These are phyloP conservation scores for Oxytorus armatus DNA, from an alignment of 2,888 invertebrate genomes.

Conservation along the genomic window DNA sequence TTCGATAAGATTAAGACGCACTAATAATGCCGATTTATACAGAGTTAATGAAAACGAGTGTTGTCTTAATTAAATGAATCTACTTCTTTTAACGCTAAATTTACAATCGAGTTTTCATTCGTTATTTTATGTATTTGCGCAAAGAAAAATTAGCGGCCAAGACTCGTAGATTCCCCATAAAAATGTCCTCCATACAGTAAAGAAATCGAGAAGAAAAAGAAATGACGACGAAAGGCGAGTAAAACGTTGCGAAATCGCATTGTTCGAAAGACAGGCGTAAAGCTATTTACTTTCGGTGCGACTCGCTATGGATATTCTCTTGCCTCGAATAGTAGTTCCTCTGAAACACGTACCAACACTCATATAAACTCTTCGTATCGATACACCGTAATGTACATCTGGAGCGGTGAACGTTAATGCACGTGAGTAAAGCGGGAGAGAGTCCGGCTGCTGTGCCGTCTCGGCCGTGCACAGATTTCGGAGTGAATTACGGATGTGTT, in stretches of 20 bases:
- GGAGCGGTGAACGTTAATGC: slow-evolving; percentile 72
- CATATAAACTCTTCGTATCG: neutral
- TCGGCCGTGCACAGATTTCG: slow-evolving; percentile 46
- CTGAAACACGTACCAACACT: slow-evolving; percentile 23
- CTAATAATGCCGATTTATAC: too few relatives aligned
- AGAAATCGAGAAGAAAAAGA: slow-evolving; percentile 3
- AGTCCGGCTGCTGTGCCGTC: slow-evolving; percentile 33
- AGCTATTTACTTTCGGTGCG: slow-evolving; percentile 44
- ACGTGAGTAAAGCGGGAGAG: slow-evolving; percentile 43
- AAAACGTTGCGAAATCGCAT: slow-evolving; percentile 10
- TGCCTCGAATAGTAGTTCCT: slow-evolving; percentile 33
- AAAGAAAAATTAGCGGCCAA: too few relatives aligned
- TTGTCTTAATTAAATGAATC: too few relatives aligned
- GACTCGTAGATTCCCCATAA: too few relatives aligned
- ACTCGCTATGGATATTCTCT: slow-evolving; percentile 35
- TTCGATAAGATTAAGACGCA: too few relatives aligned
- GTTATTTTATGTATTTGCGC: too few relatives aligned
- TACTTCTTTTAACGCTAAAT: too few relatives aligned
- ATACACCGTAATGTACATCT: slow-evolving; percentile 61
- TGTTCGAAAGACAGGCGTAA: slow-evolving; percentile 15
- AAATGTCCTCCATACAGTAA: too few relatives aligned
- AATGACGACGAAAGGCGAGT: too few relatives aligned
- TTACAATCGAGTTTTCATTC: too few relatives aligned
- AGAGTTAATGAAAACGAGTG: too few relatives aligned
- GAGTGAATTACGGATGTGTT: slow-evolving; percentile 61